Conservation (phyloP, 2,113 vertebrate species). For the Trogon surrucura region DNA sequence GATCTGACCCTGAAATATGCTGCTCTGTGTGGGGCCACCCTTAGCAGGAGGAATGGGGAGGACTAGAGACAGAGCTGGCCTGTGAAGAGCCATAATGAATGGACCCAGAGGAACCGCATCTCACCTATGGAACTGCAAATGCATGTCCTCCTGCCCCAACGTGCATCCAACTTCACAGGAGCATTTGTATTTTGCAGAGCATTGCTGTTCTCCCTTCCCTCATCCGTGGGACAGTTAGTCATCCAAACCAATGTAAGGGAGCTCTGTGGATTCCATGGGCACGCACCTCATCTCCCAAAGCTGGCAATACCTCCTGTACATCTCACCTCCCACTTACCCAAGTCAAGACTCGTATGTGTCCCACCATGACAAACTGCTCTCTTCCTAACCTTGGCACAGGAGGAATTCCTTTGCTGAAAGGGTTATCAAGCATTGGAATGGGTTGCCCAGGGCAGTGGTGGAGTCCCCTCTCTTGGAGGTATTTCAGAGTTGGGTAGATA, state of each 20-base stretch:
- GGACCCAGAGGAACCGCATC: neutral
- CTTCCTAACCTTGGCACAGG: neutral
- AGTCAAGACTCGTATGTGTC: neutral
- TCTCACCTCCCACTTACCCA: neutral
- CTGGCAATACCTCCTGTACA: neutral
- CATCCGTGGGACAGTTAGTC: rapidly evolving
- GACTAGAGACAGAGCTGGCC: neutral
- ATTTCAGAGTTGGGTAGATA: no score
- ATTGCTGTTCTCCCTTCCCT: neutral
- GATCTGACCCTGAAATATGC: neutral
- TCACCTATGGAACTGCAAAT: neutral
- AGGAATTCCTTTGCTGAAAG: no score
- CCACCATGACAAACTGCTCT: neutral
- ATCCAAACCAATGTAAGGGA: neutral
- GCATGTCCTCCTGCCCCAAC: neutral
- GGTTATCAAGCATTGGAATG: no score
- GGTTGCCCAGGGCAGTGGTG: no score
- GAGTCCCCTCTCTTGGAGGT: no score
- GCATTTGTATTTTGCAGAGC: neutral
- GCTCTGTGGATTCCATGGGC: neutral
- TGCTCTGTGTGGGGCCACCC: neutral
- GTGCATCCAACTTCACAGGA: neutral
- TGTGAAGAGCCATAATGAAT: neutral
- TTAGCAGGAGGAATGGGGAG: neutral
- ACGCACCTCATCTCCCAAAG: neutral